Conservation (phyloP, 2,113 vertebrate genomes). For the Lagopus leucura region DNA sequence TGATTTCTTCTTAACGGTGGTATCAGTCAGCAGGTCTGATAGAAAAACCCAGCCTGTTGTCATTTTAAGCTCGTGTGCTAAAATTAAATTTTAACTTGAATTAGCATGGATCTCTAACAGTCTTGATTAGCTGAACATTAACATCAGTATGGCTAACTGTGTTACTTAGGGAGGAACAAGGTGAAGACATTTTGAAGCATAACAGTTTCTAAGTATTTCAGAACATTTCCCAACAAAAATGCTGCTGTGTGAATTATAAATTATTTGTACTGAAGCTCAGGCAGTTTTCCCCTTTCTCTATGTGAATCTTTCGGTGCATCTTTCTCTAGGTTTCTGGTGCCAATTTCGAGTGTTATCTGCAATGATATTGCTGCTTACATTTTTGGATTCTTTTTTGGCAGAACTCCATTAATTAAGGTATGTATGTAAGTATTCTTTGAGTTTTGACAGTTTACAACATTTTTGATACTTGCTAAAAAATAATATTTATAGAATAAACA, state of each 20-base stretch:
- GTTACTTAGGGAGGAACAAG: neutral
- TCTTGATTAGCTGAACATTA: neutral
- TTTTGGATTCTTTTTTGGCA: conserved; percentile 98
- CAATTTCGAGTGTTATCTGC: conserved; percentile 97
- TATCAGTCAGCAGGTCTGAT: neutral
- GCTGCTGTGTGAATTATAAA: neutral
- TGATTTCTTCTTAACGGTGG: neutral
- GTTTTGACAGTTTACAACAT: neutral
- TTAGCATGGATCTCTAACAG: neutral
- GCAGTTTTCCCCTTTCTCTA: neutral
- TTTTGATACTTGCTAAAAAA: neutral
- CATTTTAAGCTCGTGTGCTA: neutral
- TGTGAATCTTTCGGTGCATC: neutral
- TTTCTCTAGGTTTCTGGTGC: conserved; percentile 92
- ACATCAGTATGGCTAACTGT: neutral
- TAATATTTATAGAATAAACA: neutral
- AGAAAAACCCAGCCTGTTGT: neutral
- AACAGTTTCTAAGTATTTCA: neutral
- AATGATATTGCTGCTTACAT: conserved; percentile 97
- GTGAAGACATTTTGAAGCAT: neutral
- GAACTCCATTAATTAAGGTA: conserved; percentile 97
- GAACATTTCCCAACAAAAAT: neutral
- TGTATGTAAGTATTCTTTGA: neutral
- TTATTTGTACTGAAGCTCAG: neutral
- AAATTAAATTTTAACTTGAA: neutral